A percentile compares a stretch with the other conserved stretches of the same genome.
Evolutionary conservation across 1,140 invertebrate species (phyloP).

Genomic region (Leptopilina boulardi): DNA sequence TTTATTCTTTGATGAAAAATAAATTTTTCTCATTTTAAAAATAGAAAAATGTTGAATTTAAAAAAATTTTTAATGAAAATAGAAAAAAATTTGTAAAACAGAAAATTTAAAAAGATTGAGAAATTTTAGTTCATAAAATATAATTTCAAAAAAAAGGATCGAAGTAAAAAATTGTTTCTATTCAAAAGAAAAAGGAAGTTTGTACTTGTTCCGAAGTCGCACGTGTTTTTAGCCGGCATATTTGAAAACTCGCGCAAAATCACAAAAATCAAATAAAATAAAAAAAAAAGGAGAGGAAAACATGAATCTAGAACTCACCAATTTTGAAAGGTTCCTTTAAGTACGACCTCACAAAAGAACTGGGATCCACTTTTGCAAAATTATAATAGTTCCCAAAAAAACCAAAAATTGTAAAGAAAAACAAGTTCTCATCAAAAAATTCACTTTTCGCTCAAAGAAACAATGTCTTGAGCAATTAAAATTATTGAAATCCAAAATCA

Average conservation of each 20-base stretch:
- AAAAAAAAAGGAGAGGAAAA: not conserved
- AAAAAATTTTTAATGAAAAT: too few species aligned
- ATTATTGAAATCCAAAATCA: not conserved
- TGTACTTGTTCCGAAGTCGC: too few species aligned
- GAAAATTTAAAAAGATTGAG: too few species aligned
- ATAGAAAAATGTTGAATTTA: too few species aligned
- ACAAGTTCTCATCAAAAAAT: not conserved
- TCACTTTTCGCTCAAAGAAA: slow-evolving; percentile 19
- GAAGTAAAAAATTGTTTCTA: too few species aligned
- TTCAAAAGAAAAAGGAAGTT: too few species aligned
- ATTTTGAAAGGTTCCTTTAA: slow-evolving; percentile 68
- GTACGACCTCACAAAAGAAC: slow-evolving; percentile 53
- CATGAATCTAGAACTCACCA: slow-evolving; percentile 64
- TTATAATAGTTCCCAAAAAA: not conserved
- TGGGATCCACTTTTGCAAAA: slow-evolving; percentile 68
- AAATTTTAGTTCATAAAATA: too few species aligned
- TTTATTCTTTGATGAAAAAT: too few species aligned
- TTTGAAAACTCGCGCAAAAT: not conserved
- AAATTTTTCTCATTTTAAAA: too few species aligned
- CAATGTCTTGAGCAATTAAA: not conserved
- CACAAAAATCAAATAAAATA: not conserved
- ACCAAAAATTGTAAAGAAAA: not conserved
- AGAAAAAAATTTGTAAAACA: too few species aligned
- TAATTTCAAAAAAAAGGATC: too few species aligned
- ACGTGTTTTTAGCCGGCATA: too few species aligned